Base-by-base conservation (phyloP, 1,140 invertebrate species). In the Drosophila navojoa region DNA sequence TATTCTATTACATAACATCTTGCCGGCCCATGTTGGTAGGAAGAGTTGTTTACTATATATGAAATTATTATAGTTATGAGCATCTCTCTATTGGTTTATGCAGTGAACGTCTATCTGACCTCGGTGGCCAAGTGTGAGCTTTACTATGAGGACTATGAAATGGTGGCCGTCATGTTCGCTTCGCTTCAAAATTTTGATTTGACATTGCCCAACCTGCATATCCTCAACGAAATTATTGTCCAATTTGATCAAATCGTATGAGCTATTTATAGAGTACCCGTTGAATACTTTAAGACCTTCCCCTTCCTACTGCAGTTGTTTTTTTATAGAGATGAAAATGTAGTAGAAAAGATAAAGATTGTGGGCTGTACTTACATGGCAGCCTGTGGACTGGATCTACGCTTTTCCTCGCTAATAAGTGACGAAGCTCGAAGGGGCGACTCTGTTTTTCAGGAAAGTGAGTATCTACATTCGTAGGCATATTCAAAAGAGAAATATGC, bases 311-410 rank as follows among this genome's bases (percentile, higher is more conserved):
- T 13, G 35, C 11, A 38, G 71, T n/a, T 60, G 13, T 44, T 2
- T 0, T 72, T 4, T 54, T 87, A 87, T 35, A 77, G 44, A 27
- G 62, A 71, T 1, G 61, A 69, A 15, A 84, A 57, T 13, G 13
- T 64, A 15, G 79, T 87, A n/a, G 97, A 98, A 85, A 98, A 98
- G 92, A 98, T 99, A 10, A 99, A 99, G 93, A 95, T 98, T 47
- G 97, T 98, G 35, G 95, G 97, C 29, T 97, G 96, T 92, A 98
- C 97, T 0, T 98, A 98, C 84, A 98, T 98, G 97, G 97, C 97
- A 6, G 98, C 97, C 0, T 97, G 97, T 91, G 98, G 98, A 1
- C 92, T 98, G 25, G 95, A 97, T 79, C 0, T 87, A 0, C 53
- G n/a, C 7, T 64, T 72, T 15, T 67, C 54, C 0, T 50, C 42